Evolutionary conservation across 2,797 vertebrate genomes (phyloP).

Genomic region (Hephaestus fuliginosus): DNA sequence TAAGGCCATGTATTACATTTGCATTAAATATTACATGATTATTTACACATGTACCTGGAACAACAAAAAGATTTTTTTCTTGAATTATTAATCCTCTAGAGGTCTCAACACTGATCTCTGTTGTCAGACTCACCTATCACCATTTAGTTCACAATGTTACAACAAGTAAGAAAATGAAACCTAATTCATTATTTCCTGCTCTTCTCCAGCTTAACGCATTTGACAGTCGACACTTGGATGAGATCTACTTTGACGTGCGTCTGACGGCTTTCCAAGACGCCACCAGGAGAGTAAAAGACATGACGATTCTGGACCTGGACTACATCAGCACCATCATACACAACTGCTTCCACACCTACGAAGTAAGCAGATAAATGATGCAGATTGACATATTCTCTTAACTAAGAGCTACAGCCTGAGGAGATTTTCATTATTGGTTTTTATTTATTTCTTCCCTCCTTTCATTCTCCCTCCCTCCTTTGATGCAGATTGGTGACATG

Average conservation of each 20-base stretch:
- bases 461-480: neutral
- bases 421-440: neutral
- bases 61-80: neutral
- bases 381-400: too few species aligned
- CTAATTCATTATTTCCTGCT: neutral
- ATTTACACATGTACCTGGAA: neutral
- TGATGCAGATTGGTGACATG: conserved; percentile 93
- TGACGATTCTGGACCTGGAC: conserved; percentile 89
- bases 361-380: conserved; percentile 80
- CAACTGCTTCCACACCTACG: conserved; percentile 96
- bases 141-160: neutral
- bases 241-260: conserved; percentile 94
- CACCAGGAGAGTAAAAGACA: conserved; percentile 85
- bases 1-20: conserved; percentile 61
- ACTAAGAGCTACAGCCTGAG: rapidly evolving
- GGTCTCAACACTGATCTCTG: neutral
- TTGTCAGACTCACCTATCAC: neutral
- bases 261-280: conserved; percentile 92
- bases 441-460: neutral
- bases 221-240: conserved; percentile 94
- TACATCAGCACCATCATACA: conserved; percentile 90
- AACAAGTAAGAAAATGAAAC: neutral
- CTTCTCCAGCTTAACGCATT: conserved; percentile 92
- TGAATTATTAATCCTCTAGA: neutral
- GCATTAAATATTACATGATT: neutral